Evolutionary conservation across 2,888 invertebrate genomes (phyloP).

Genomic region (Arenicola marina): DNA sequence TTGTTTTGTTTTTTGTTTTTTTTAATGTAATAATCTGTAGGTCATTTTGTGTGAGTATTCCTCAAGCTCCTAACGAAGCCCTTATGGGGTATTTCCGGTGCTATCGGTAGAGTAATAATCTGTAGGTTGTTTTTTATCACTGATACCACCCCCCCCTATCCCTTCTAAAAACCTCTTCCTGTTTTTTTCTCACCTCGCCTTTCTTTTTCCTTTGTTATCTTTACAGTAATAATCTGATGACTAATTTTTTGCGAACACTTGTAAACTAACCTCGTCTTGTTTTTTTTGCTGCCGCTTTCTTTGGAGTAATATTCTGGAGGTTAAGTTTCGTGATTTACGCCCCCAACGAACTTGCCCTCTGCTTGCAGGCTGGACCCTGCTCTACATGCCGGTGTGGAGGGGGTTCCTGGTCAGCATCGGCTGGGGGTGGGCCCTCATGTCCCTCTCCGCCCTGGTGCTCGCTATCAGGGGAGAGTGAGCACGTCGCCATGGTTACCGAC

Average conservation of each 20-base stretch:
- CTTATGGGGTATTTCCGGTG: too few species aligned
- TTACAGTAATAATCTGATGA: not conserved
- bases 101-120: too few species aligned
- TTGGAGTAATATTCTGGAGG: not conserved
- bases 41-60: too few species aligned
- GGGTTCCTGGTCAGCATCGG: slow-evolving; percentile 77
- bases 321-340: not conserved
- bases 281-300: not conserved
- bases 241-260: too few species aligned
- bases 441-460: slow-evolving; percentile 38
- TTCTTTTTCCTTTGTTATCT: not conserved
- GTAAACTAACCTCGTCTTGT: too few species aligned
- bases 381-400: slow-evolving; percentile 72
- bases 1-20: not conserved
- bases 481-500: too few species aligned
- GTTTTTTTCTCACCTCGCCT: too few species aligned
- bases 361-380: slow-evolving; percentile 69
- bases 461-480: not conserved
- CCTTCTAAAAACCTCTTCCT: too few species aligned
- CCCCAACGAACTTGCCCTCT: not conserved
- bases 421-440: slow-evolving; percentile 74
- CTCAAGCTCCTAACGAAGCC: too few species aligned
- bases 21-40: not conserved
- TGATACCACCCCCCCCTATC: too few species aligned
- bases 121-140: too few species aligned